Evolutionary conservation across 2,113 vertebrate species (phyloP), one percentile per base, ranked within the genome.

Genomic region (Callorhinus ursinus): DNA sequence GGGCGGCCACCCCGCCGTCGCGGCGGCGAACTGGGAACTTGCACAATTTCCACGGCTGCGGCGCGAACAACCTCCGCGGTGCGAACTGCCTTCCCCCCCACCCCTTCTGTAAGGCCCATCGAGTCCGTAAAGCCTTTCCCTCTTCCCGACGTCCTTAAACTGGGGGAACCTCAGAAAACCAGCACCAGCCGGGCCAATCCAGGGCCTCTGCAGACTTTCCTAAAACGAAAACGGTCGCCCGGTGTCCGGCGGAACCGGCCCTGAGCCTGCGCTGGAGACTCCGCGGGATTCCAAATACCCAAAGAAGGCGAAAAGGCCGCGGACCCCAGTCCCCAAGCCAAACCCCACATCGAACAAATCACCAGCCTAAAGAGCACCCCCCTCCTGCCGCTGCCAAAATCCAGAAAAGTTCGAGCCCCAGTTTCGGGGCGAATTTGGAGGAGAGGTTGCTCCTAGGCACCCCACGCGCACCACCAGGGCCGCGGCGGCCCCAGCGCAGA

Each of bases 181-280:
- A 90, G 63, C 36, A n/a, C 8, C 24, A 0, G 11, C 39, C 42
- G 3, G 0, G 49, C 36, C 0, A 8, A 21, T 57, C 42, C 80
- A 7, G 5, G 33, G 63, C 51, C 80, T 90, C 88, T 1, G 19
- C 12, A n/a, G 22, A 72, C 13, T 87, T 94, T 57, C 69, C 36
- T n/a, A 87, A 95, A 97, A 98, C 80, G 92, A 95, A 97, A 97
- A 95, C 53, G 51, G n/a, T 31, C 14, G 26, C 53, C 80, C 49
- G 0, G 4, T 13, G 46, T 46, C 36, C 9, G 10, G 36, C 6
- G 6, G 84, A 91, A 76, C 49, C 9, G 0, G 18, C 21, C 12
- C 63, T 4, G 63, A 46, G 21, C 39, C 72, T 82, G 63, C 4
- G 36, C 89, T 53, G 18, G 16, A 92, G 59, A 46, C 16, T 74